Evolutionary conservation across 2,888 invertebrate genomes (phyloP).

Genomic region (Muscina levida): DNA sequence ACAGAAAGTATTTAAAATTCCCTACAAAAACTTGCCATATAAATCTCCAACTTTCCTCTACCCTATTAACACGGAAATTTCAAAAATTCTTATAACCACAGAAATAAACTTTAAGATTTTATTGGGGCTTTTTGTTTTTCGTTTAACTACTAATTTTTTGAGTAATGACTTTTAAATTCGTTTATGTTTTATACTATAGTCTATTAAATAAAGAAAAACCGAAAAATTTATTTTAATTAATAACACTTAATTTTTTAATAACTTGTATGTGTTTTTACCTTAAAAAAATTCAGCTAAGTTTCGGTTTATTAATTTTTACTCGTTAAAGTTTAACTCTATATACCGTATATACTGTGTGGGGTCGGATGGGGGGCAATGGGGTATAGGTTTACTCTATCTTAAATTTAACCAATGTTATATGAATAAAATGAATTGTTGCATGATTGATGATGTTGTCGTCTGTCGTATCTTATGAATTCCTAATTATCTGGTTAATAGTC

Average conservation of each 20-base stretch:
- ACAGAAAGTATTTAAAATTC: too few species aligned
- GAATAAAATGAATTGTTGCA: constrained; percentile 2
- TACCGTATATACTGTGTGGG: not conserved
- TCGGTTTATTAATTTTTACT: constrained; percentile 15
- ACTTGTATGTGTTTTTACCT: not conserved
- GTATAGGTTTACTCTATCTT: not conserved
- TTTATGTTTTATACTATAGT: constrained; percentile 20
- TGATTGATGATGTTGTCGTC: too few species aligned
- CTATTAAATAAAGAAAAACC: constrained; percentile 13
- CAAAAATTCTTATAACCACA: too few species aligned
- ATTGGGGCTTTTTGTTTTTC: too few species aligned
- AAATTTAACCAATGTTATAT: not conserved
- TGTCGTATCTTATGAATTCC: not conserved
- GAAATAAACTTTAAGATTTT: too few species aligned
- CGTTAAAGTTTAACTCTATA: not conserved
- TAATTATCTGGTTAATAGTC: constrained; percentile 49
- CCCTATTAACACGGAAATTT: too few species aligned
- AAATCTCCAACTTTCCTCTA: too few species aligned
- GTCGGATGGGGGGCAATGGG: not conserved
- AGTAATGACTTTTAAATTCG: constrained; percentile 19
- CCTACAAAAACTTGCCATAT: too few species aligned
- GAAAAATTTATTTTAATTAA: not conserved
- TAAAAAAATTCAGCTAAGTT: constrained; percentile 46
- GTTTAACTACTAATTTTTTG: too few species aligned
- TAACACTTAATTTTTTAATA: constrained; percentile 44